Evolutionary conservation across 2,797 vertebrate species (phyloP).

Genomic region (Somateria mollissima): DNA sequence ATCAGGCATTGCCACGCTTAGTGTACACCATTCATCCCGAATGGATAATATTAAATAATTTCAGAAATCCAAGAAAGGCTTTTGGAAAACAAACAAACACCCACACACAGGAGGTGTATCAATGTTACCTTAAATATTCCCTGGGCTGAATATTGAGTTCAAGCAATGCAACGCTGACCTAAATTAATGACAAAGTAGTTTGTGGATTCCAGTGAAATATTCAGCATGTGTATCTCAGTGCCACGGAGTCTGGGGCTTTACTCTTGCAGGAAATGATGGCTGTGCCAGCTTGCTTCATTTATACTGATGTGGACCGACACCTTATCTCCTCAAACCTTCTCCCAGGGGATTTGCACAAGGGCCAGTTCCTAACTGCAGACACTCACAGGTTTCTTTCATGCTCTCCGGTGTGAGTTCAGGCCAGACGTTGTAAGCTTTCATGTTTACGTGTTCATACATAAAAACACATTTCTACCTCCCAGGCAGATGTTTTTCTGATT

Average conservation of each 20-base stretch:
- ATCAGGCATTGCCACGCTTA: rapidly evolving
- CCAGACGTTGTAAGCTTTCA: background rate
- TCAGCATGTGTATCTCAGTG: background rate
- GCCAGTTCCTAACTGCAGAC: background rate
- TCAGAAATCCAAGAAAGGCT: background rate
- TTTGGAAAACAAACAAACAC: background rate
- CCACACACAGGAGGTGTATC: background rate
- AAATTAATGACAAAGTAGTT: background rate
- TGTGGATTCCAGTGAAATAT: background rate
- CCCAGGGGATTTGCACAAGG: background rate
- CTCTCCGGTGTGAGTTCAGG: background rate
- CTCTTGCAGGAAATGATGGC: background rate
- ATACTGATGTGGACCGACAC: slow-evolving; percentile 4
- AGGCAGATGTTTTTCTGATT: slow-evolving; percentile 49
- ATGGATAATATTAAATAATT: background rate
- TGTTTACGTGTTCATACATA: background rate
- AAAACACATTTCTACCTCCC: slow-evolving; percentile 13
- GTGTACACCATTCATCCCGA: background rate
- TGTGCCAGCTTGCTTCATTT: slow-evolving; percentile 18
- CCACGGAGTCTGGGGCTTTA: background rate
- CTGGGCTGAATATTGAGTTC: background rate
- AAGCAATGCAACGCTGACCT: background rate
- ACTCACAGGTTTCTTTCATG: background rate
- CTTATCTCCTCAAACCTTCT: background rate
- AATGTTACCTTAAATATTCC: background rate